phyloP scores from a whole-genome alignment of 2,113 vertebrate genomes.

The Arenaria interpres region DNA sequence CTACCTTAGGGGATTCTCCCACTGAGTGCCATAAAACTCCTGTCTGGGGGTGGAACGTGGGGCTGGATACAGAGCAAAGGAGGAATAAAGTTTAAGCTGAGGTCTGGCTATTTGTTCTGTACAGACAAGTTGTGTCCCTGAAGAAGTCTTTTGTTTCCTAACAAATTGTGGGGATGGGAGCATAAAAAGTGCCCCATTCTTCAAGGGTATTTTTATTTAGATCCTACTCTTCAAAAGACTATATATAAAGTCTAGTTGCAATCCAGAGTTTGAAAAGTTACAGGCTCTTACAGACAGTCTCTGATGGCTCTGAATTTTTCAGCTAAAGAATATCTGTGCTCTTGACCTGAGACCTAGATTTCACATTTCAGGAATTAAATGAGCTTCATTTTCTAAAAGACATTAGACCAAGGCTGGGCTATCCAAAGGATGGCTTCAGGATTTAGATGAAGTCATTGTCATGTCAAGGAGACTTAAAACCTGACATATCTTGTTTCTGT shows the following conservation, averaged over 20 bases:
- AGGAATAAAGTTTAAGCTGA: neutral
- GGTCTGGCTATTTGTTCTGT: neutral
- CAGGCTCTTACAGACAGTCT: slow-evolving; percentile 5
- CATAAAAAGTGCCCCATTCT: neutral
- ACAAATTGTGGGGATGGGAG: neutral
- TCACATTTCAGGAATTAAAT: slow-evolving; percentile 63
- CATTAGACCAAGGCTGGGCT: slow-evolving; percentile 57
- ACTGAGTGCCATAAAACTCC: neutral
- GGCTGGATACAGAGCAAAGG: neutral
- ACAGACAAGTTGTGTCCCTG: neutral
- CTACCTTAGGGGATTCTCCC: neutral
- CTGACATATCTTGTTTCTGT: slow-evolving; percentile 20
- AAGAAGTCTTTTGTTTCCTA: neutral
- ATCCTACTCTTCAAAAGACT: neutral
- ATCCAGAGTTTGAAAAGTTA: slow-evolving; percentile 18
- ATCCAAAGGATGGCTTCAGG: slow-evolving; percentile 13
- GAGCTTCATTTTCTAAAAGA: slow-evolving; percentile 60
- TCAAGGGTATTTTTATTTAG: slow-evolving; percentile 54
- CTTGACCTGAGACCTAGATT: slow-evolving; percentile 63
- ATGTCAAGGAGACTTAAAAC: slow-evolving; percentile 60
- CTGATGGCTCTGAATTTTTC: slow-evolving; percentile 60
- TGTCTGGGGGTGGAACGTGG: neutral
- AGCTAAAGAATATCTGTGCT: slow-evolving; percentile 35
- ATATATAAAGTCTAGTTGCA: neutral
- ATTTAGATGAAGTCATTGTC: slow-evolving; percentile 62